Evolutionary conservation across 2,113 vertebrate species (phyloP), one percentile per base, ranked within the genome.

Genomic region (Aldabrachelys gigantea): DNA sequence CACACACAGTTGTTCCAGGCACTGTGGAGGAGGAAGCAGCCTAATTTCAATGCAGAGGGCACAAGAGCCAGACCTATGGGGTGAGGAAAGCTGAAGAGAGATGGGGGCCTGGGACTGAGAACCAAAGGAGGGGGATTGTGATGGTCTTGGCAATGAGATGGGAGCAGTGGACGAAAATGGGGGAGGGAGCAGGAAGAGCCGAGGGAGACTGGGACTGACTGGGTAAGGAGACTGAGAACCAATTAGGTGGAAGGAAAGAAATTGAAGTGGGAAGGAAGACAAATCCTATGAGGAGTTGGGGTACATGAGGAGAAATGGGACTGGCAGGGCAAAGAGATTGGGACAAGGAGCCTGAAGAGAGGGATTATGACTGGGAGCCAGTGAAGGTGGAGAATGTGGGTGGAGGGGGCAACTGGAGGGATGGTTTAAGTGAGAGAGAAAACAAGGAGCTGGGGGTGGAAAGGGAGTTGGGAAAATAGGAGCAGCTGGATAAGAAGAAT

Each of bases 171-270:
- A 69, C 35, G 31, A 69, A 35, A 21, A 3, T 52, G 56, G 62
- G 0, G 1, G 16, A 89, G 2, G 62, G 89, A 31, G 59, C 10
- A 38, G 47, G 25, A 1, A 2, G 44, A 14, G 13, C 5, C 59
- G 21, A 53, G 52, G 52, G 52, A 53, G 52, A 53, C 52, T 53
- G 52, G 52, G 52, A 53, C 17, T 53, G 52, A 53, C 4, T 19
- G 52, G 52, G 14, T 17, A 53, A 53, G 52, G 52, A 10, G 65
- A 10, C 5, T n/a, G 13, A 41, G 44, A 91, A 80, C 10, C 83
- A 44, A 16, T 41, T 31, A 62, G 80, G 25, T 3, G 65, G 4
- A 47, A 86, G 31, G 75, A 5, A 59, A 85, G 29, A 47, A 79
- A 57, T 3, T 78, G 75, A 82, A 49, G 10, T 56, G 5, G 16